Evolutionary conservation across 2,888 invertebrate genomes (phyloP).

Genomic region (Drosophila buzzatii): DNA sequence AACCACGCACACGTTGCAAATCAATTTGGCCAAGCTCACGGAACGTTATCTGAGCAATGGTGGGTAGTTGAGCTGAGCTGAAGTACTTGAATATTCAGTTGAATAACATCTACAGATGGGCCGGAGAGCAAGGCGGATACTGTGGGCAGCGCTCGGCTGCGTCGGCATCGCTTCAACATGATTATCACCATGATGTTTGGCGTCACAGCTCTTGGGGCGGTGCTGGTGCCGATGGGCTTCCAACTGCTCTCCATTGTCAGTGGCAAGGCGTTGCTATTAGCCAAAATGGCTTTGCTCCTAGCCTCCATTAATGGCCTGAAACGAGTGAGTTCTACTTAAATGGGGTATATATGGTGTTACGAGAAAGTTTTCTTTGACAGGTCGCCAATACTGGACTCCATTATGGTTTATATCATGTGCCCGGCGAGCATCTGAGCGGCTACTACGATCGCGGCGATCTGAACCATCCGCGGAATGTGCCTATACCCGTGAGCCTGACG

Average conservation of each 20-base stretch:
- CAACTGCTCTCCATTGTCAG: slow-evolving; percentile 93
- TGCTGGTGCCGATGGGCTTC: slow-evolving; percentile 93
- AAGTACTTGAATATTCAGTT: not conserved
- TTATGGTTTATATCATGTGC: slow-evolving; percentile 90
- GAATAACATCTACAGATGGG: slow-evolving; percentile 14
- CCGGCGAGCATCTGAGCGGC: slow-evolving; percentile 83
- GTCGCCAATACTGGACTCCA: slow-evolving; percentile 90
- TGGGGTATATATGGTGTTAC: not conserved
- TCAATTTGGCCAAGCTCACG: slow-evolving; percentile 86
- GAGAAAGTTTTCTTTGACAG: slow-evolving; percentile 84
- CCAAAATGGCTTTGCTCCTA: slow-evolving; percentile 92
- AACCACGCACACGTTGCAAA: slow-evolving; percentile 89
- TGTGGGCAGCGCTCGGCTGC: slow-evolving; percentile 84
- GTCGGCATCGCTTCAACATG: slow-evolving; percentile 89
- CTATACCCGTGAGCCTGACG: slow-evolving; percentile 63
- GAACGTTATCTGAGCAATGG: slow-evolving; percentile 63
- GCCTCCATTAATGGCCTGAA: slow-evolving; percentile 93
- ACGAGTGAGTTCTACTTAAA: slow-evolving; percentile 86
- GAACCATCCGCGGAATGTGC: slow-evolving; percentile 80
- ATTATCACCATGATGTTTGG: slow-evolving; percentile 93
- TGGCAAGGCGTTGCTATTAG: slow-evolving; percentile 91
- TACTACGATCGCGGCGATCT: slow-evolving; percentile 83
- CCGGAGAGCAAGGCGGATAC: slow-evolving; percentile 30
- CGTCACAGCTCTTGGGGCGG: slow-evolving; percentile 90
- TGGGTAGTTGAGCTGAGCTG: slow-evolving; percentile 2